Evolutionary conservation across 2,797 vertebrate species (phyloP).

Genomic region (Anguilla pacifica): DNA sequence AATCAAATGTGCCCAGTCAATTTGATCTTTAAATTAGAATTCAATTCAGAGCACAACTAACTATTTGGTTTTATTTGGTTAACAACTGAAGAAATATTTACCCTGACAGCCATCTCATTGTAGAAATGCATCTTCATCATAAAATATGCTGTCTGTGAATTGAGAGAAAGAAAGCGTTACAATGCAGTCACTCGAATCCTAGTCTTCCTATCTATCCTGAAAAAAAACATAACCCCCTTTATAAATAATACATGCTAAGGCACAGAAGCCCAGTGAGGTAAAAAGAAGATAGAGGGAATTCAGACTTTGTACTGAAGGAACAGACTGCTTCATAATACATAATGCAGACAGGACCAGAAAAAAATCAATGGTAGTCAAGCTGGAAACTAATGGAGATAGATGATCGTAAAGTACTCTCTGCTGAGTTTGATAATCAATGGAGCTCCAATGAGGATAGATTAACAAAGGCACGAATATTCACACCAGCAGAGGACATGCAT

Average conservation of each 20-base stretch:
- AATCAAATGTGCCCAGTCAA: constrained; percentile 74
- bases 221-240: constrained; percentile 91
- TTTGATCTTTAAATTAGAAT: constrained; percentile 80
- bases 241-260: constrained; percentile 96
- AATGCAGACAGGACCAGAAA: constrained; percentile 92
- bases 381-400: constrained; percentile 98
- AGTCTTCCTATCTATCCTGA: constrained; percentile 81
- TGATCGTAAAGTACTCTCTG: constrained; percentile 95
- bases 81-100: constrained; percentile 95
- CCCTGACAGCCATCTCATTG: constrained; percentile 97
- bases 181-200: constrained; percentile 78
- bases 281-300: constrained; percentile 66
- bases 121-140: constrained; percentile 98
- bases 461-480: constrained; percentile 95
- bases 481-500: constrained; percentile 79
- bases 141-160: constrained; percentile 94
- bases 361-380: constrained; percentile 98
- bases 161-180: constrained; percentile 76
- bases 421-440: constrained; percentile 99
- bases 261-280: constrained; percentile 69
- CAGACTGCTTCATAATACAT: constrained; percentile 88
- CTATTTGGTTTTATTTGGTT: constrained; percentile 81
- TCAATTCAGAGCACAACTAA: constrained; percentile 80
- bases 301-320: constrained; percentile 91
- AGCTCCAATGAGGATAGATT: constrained; percentile 90